Percentiles rank a stretch among this genome's conserved stretches.
Conservation (phyloP, 2,797 vertebrate genomes). For the Muraenolepis orangiensis region DNA sequence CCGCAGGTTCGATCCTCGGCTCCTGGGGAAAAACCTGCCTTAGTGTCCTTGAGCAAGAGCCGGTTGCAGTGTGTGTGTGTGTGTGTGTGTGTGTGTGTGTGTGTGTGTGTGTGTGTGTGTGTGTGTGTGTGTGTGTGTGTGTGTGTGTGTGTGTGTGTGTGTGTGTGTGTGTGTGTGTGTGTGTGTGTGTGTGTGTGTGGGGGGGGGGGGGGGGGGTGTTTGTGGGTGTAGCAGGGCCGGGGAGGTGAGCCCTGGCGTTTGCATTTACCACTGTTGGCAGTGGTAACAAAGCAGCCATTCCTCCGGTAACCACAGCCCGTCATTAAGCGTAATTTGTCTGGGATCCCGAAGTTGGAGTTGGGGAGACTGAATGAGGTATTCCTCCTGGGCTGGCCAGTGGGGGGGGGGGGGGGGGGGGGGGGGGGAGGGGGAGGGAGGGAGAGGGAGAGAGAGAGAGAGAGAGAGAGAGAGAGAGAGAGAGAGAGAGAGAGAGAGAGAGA, state of each 20-base stretch:
- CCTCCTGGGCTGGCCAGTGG: slow-evolving; percentile 66
- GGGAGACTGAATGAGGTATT: slow-evolving; percentile 70
- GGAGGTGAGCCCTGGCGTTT: slow-evolving; percentile 41
- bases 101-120: too few species aligned
- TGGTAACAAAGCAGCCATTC: slow-evolving; percentile 61
- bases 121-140: too few species aligned
- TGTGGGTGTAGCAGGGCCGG: slow-evolving; percentile 21
- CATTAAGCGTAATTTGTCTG: slow-evolving; percentile 74
- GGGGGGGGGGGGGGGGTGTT: not conserved
- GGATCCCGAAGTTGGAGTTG: slow-evolving; percentile 65
- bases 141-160: too few species aligned
- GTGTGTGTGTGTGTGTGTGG: too few species aligned
- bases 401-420: slow-evolving; percentile 62
- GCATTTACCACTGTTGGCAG: slow-evolving; percentile 50
- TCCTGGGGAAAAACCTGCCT: not conserved
- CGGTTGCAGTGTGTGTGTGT: not conserved
- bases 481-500: slow-evolving; percentile 61
- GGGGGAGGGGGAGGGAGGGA: slow-evolving; percentile 32
- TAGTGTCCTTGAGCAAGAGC: not conserved
- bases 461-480: slow-evolving; percentile 34
- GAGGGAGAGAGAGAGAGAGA: slow-evolving; percentile 61
- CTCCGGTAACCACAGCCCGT: slow-evolving; percentile 55
- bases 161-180: too few species aligned
- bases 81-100: too few species aligned
- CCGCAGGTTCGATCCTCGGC: not conserved